Evolutionary conservation across 2,888 invertebrate species (phyloP).

Genomic region (Apotomis betuletana): DNA sequence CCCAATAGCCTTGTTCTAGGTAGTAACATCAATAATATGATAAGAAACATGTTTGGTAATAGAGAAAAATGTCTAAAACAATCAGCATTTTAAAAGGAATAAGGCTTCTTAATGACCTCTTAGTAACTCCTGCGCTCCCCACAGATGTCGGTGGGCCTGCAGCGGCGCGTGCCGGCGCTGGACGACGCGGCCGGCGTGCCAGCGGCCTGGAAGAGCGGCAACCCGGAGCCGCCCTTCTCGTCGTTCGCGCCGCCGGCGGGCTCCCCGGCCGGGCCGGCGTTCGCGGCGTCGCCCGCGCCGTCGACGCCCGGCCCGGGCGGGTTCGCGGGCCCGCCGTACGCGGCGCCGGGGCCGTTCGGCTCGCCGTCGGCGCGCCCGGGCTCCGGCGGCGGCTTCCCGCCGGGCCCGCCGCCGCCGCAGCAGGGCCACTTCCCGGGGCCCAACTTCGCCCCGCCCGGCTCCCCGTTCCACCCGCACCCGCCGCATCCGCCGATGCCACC

Average conservation of each 20-base stretch:
- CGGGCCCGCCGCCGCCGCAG: slow-evolving; percentile 86
- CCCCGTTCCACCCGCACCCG: slow-evolving; percentile 91
- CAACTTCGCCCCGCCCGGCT: slow-evolving; percentile 89
- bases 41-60: too few species aligned
- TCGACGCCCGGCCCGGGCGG: slow-evolving; percentile 89
- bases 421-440: slow-evolving; percentile 88
- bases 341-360: slow-evolving; percentile 86
- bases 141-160: slow-evolving; percentile 90
- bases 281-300: slow-evolving; percentile 88
- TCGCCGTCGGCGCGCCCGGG: slow-evolving; percentile 88
- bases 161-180: slow-evolving; percentile 87
- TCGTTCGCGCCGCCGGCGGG: slow-evolving; percentile 90
- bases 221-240: slow-evolving; percentile 86
- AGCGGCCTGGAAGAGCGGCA: slow-evolving; percentile 89
- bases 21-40: too few species aligned
- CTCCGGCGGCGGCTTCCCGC: slow-evolving; percentile 92
- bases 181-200: slow-evolving; percentile 74
- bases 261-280: slow-evolving; percentile 88
- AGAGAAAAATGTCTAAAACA: too few species aligned
- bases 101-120: too few species aligned
- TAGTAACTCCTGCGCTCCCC: too few species aligned
- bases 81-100: too few species aligned
- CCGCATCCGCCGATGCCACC: slow-evolving; percentile 95
- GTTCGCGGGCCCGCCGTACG: slow-evolving; percentile 86
- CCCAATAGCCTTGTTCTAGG: too few species aligned